Base-by-base conservation (phyloP, 2,888 invertebrate species). In the Nemapogon koenigi region DNA sequence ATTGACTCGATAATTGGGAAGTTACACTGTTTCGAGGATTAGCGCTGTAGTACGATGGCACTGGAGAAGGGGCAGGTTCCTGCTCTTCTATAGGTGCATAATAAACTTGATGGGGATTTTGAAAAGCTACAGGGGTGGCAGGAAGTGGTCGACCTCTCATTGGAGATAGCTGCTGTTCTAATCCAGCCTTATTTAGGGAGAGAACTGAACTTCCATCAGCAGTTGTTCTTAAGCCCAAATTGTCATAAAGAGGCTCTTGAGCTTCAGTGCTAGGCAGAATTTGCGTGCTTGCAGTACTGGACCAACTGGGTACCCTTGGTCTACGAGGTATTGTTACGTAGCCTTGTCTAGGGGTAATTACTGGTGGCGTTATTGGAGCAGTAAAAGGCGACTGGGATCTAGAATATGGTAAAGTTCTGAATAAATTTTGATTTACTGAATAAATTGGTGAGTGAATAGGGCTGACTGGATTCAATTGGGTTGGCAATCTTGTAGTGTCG, bases 261-360 rank as follows among this genome's bases (percentile, higher is more conserved):
- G 83, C 72, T 49, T 84, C 83, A 28, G 80, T 62, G 45, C 75
- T 73, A 4, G 71, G 75, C 10, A 59, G 51, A 46, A 84, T 70
- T 44, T 78, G 72, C 3, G 83, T 66, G 69, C 83, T 54, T 61
- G 86, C 52, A 62, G 85, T 65, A 81, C 87, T 62, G 62, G 88
- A 88, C 90, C 92, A 92, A 55, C 90, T 90, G 2, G 90, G 89
- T 0, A 90, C 89, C 44, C 93, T 79, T 0, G 91, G 92, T 52
- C 91, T 81, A 47, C 93, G 81, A 0, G 93, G 93, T 42, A 94
- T 91, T 11, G 93, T 93, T 29, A 92, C 91, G 60, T 92, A 93
- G 8, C 91, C 92, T 58, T 89, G 89, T 45, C 89, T 82, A 3
- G 88, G 87, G 16, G 86, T 84, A 27, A 89, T 80, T 4, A 88